A percentile compares a stretch with the other conserved stretches of the same genome.
phyloP scores from a whole-genome alignment of 2,113 vertebrate genomes.

The Butorides virescens region DNA sequence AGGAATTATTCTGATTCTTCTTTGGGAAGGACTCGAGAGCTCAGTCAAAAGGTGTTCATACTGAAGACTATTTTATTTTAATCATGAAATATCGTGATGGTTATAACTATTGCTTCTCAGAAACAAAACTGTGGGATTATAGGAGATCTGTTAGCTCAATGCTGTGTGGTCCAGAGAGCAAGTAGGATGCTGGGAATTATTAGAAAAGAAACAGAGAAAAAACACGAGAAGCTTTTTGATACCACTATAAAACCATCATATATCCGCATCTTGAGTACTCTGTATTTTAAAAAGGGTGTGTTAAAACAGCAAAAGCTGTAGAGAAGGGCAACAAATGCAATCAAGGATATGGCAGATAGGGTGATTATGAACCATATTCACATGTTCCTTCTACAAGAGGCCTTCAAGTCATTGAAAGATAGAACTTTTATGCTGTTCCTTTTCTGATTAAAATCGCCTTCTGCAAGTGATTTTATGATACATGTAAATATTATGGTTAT shows the following conservation, averaged over 20 bases:
- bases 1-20: neutral
- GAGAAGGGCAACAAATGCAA: neutral
- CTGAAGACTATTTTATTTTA: neutral
- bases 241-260: neutral
- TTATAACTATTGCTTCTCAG: neutral
- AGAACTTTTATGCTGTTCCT: constrained; percentile 30
- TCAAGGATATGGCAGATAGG: neutral
- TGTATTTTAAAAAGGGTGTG: neutral
- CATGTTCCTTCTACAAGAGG: constrained; percentile 3
- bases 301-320: neutral
- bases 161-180: neutral
- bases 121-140: neutral
- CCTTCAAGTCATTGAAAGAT: constrained; percentile 19
- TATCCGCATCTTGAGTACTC: neutral
- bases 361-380: neutral
- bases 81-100: neutral
- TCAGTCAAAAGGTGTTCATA: neutral
- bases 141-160: neutral
- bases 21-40: neutral
- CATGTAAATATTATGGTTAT: constrained; percentile 28
- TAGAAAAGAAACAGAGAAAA: neutral
- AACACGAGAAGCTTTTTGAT: neutral
- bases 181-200: neutral
- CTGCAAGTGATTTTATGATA: neutral
- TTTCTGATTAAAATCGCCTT: constrained; percentile 11